These are phyloP conservation scores for Calypte anna DNA, from an alignment of 2,113 vertebrate genomes.

Conservation along the genomic window DNA sequence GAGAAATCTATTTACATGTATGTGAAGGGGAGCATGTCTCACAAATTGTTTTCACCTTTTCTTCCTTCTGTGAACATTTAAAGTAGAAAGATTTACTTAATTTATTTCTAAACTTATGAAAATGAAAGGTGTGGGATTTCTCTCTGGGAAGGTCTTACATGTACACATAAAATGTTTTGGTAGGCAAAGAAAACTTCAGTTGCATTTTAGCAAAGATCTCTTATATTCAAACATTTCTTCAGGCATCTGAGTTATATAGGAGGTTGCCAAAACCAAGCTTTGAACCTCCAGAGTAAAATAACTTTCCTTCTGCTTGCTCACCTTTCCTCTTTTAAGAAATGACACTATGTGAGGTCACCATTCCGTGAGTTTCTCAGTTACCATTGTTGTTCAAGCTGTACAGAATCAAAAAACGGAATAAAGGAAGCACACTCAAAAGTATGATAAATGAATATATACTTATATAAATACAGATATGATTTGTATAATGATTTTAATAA, in stretches of 20 bases:
- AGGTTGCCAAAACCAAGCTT: not conserved
- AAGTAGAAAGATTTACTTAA: not conserved
- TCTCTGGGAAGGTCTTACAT: not conserved
- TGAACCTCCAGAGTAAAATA: not conserved
- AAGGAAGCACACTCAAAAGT: not conserved
- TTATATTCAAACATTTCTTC: not conserved
- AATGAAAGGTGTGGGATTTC: constrained; percentile 34
- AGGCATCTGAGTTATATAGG: not conserved
- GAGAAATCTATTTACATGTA: not conserved
- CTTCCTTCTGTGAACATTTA: not conserved
- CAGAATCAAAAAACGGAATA: not conserved
- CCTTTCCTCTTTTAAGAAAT: not conserved
- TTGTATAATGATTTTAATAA: not conserved
- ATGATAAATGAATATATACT: not conserved
- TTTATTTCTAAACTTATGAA: not conserved
- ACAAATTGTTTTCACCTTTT: not conserved
- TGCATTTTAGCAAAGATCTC: not conserved
- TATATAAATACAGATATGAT: not conserved
- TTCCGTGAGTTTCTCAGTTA: not conserved
- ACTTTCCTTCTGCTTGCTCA: not conserved
- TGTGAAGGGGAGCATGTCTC: not conserved
- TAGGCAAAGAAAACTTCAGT: constrained; percentile 16
- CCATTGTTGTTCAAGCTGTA: not conserved
- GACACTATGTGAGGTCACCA: not conserved
- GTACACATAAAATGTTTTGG: not conserved